phyloP scores from a whole-genome alignment of 2,113 vertebrate genomes.

The Solea senegalensis region DNA sequence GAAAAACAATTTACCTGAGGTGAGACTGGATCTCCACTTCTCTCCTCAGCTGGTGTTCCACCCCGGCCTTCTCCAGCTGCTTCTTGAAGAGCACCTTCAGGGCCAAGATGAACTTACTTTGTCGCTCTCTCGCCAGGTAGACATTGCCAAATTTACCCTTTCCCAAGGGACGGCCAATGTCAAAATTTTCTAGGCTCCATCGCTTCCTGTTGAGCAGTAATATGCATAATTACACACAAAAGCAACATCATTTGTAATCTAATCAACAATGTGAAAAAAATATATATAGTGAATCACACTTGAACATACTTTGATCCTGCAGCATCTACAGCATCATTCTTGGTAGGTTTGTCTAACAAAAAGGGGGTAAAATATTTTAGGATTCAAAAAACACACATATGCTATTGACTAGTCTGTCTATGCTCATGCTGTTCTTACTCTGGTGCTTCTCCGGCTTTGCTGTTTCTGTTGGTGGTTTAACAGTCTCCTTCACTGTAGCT shows the following conservation, averaged over 20 bases:
- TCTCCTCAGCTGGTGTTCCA: conserved; percentile 93
- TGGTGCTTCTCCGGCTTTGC: conserved; percentile 70
- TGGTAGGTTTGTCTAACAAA: conserved; percentile 57
- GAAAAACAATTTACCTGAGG: conserved; percentile 83
- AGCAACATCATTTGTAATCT: neutral
- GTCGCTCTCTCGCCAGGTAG: conserved; percentile 93
- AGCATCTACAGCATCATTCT: neutral
- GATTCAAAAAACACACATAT: neutral
- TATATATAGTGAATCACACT: neutral
- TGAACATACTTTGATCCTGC: conserved; percentile 50
- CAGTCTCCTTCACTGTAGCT: conserved; percentile 49
- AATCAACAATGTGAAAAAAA: neutral
- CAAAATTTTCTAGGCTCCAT: conserved; percentile 95
- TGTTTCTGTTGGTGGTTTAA: conserved; percentile 31
- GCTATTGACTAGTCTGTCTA: neutral
- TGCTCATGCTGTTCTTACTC: conserved; percentile 51
- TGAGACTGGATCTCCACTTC: conserved; percentile 99
- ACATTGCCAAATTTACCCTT: conserved; percentile 99
- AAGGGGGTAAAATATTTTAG: neutral
- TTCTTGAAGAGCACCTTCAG: conserved; percentile 96
- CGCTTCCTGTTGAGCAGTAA: conserved; percentile 80
- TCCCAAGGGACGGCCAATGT: conserved; percentile 93
- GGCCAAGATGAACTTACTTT: conserved; percentile 94
- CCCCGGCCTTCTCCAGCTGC: conserved; percentile 93
- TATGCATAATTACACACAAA: neutral